Base-by-base conservation (phyloP, 2,888 invertebrate species). In the Acanthococcus lagerstroemiae region DNA sequence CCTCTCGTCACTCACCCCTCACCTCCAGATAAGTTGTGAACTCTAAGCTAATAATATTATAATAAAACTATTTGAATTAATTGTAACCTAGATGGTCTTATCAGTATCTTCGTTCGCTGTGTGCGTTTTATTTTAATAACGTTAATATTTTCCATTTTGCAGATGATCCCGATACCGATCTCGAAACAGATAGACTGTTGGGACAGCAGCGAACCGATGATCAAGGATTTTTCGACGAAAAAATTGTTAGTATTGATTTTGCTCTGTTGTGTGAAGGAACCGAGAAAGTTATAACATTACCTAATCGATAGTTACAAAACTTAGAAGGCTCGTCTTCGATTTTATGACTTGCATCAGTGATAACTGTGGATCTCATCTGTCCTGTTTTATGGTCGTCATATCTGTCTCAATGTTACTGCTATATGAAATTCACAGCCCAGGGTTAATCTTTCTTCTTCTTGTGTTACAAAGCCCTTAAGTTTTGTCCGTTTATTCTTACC, bases 181-280 rank as follows among this genome's bases (percentile, higher is more conserved):
- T 95, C 72, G 96, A 96, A 79, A 96, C 96, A n/a, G 96, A 96
- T 77, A 82, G 95, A 72, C 79, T 96, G 69, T 82, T 96, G 68
- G 95, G 95, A 19, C 95, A 95, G 75, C 95, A 95, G 76, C 81
- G 93, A 71, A 87, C 91, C n/a, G 92, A 92, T 73, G 92, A 92
- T 76, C 90, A 90, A 76, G 90, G 91, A 68, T 92, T 91, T 78
- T 92, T 90, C 73, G 91, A 92, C 73, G 91, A 92, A 71, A 91
- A 90, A 81, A 74, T 76, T 72, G 86, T 87, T 73, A 75, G 73
- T 63, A 45, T 55, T 9, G 19, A 37, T 37, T 37, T 37, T 37
- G 3, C 37, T 37, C 37, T 37, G 37, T 37, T 2, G 12, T 9
- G 37, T 37, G 37, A 15, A 37, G 37, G n/a, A 37, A 9, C n/a